Percentiles rank a stretch among this genome's conserved stretches.
Conservation (phyloP, 1,140 invertebrate genomes). For the Parapsyche elsis region DNA sequence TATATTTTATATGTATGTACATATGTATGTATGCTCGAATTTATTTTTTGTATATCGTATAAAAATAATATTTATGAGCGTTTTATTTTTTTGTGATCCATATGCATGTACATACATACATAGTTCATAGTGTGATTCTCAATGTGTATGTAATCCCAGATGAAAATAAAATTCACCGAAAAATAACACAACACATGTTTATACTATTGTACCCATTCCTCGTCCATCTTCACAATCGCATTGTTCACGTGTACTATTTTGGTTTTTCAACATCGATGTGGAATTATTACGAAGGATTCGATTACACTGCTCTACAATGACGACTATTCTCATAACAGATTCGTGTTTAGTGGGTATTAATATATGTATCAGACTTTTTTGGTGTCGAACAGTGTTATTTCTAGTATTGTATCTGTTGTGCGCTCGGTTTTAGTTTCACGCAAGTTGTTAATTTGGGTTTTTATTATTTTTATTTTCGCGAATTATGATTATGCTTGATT, state of each 20-base stretch:
- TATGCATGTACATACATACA: not conserved
- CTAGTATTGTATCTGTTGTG: too few species aligned
- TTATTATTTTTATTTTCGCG: constrained; percentile 15
- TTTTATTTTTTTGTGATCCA: constrained; percentile 11
- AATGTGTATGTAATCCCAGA: not conserved
- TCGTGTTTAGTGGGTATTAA: too few species aligned
- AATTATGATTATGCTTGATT: constrained; percentile 25
- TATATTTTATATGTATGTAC: too few species aligned
- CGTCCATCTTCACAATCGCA: not conserved
- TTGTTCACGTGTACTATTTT: too few species aligned
- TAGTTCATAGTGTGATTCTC: not conserved
- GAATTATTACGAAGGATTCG: too few species aligned
- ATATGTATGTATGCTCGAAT: not conserved
- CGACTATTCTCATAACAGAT: too few species aligned
- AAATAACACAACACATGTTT: not conserved
- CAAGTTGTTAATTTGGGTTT: not conserved
- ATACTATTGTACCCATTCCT: not conserved
- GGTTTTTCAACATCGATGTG: too few species aligned
- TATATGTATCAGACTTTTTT: too few species aligned
- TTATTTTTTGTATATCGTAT: not conserved
- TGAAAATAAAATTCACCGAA: constrained; percentile 5
- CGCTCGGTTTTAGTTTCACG: constrained; percentile 20
- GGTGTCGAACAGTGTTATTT: too few species aligned
- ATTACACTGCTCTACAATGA: too few species aligned
- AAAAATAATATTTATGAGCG: not conserved